Evolutionary conservation across 2,797 vertebrate species (phyloP), one percentile per base, ranked within the genome.

Genomic region (Catostomus latipinnis): DNA sequence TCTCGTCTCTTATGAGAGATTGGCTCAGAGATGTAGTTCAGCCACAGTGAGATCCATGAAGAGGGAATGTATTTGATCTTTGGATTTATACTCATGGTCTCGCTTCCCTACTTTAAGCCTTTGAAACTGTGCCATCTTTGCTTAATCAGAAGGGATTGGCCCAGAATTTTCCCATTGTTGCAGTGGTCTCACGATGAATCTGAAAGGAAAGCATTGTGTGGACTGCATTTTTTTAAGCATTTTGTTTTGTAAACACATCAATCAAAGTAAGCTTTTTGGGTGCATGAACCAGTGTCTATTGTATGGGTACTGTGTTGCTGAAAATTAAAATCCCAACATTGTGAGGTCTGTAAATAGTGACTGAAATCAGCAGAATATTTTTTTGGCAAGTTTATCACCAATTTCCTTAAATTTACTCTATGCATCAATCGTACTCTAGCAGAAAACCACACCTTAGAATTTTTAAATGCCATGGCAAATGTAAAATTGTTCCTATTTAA

Each of bases 71-170:
- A 61, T 43, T 9, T 45, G 65, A 56, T 76, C 56, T 60, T 45
- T 72, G 48, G 34, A 81, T 62, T 62, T 58, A 56, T 14, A 60
- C 56, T 7, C 56, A 53, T 9, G 6, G 14, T 58, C 46, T 50
- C 56, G 49, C 16, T 76, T 4, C 54, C 68, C n/a, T 68, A 7
- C 14, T 61, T 61, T 63, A 57, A 77, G 68, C 69, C 12, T 12
- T 11, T 67, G 53, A 67, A 53, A 78, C 22, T 60, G 34, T 61
- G 54, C 34, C 53, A 80, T 52, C 50, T 49, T 22, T 14, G 16
- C 67, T 58, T 76, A 7, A 80, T 80, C 53, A 74, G 49, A 22
- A 70, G n/a, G 57, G 8, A 65, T 18, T 70, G 65, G 66, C 66
- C n/a, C 43, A 63, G 76, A 61, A 68, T 9, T 10, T 13, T 16